Base-by-base conservation (phyloP, 1,140 invertebrate genomes). In the Chelonus insularis region DNA sequence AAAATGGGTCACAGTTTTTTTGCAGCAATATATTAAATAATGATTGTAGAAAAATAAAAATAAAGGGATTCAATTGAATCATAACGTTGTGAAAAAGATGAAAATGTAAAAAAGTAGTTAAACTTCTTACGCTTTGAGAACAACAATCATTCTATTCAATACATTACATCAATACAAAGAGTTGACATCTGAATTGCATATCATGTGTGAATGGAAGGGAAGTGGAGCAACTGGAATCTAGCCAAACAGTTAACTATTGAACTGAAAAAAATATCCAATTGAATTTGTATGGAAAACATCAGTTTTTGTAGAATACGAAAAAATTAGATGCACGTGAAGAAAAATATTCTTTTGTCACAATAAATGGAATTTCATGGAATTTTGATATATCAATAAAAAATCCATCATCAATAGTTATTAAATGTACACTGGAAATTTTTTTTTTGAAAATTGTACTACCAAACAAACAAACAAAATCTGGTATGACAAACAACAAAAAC, bases 191-290 rank as follows among this genome's bases (percentile, higher is more conserved):
- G 47, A 50, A 29, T 29, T 50, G 47, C 21, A 50, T 39, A 39
- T 50, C 21, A 18, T 50, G 41, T 45, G 47, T 50, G 47, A 50
- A 50, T 50, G 47, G 47, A 29, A 47, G n/a, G 11, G 9, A 23
- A 50, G 21, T 50, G 23, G 47, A 20, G 20, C 5, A 21, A 50
- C 47, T 50, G 47, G 47, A 50, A n/a, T 23, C 20, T 11, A 8
- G 47, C 47, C 47, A 50, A 50, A 16, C 14, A 47, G 1, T 21
- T 1, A 18, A 18, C 45, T 7, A 47, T 47, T 18, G 14, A 18
- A 47, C 18, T 47, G 45, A 47, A 23, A 23, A 12, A 50, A 50
- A 50, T 18, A 11, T 21, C 23, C 16, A 23, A 29, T 20, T 9
- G 47, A 29, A 50, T 50, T 50, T 23, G 47, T 50, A 50, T 25